phyloP scores from a whole-genome alignment of 1,140 invertebrate genomes.

The Papilio dardanus region DNA sequence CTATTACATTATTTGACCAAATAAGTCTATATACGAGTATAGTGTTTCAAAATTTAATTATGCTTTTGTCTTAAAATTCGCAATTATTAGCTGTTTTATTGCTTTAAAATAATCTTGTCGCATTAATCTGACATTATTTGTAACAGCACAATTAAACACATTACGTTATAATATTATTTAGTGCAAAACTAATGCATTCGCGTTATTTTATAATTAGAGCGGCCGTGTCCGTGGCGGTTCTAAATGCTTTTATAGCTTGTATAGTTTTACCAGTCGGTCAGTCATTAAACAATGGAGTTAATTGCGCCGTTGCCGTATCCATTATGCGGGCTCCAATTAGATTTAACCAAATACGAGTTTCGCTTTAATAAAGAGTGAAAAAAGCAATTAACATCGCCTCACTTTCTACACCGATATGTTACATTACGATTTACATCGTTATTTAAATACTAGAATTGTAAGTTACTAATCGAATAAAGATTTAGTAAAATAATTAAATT shows the following conservation, averaged over 20 bases:
- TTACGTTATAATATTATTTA: constrained; percentile 30
- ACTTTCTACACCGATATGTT: constrained; percentile 51
- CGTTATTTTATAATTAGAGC: constrained; percentile 55
- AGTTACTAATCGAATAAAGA: not conserved
- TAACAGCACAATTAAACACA: not conserved
- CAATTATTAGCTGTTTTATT: not conserved
- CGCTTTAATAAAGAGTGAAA: constrained; percentile 71
- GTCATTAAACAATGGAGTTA: constrained; percentile 78
- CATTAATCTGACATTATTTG: not conserved
- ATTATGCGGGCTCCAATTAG: constrained; percentile 80
- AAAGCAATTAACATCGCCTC: constrained; percentile 64
- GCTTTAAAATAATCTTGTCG: not conserved
- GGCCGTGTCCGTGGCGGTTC: constrained; percentile 53
- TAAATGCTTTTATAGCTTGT: constrained; percentile 67
- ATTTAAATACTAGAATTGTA: not conserved
- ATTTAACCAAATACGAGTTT: constrained; percentile 79
- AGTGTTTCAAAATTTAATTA: no score
- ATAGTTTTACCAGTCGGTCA: constrained; percentile 75
- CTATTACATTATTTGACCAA: no score
- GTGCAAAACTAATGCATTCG: constrained; percentile 57
- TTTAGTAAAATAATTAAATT: not conserved
- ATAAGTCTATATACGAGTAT: no score
- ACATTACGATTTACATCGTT: constrained; percentile 21
- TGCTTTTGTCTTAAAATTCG: not conserved
- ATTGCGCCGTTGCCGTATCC: constrained; percentile 76